Conservation (phyloP, 2,888 invertebrate species). For the Netelia inedita region DNA sequence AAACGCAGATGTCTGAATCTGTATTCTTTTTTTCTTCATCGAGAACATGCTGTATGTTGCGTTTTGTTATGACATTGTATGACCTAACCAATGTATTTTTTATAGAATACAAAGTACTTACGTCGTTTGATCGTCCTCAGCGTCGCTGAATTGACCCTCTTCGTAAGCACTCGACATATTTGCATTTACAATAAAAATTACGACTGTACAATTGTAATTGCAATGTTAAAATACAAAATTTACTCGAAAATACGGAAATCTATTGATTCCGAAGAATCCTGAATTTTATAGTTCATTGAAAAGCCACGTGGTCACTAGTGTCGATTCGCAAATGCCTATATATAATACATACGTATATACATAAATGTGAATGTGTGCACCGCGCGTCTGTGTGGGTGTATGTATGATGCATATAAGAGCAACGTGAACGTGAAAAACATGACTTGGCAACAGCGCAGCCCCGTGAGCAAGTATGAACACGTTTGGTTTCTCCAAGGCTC, state of each 20-base stretch:
- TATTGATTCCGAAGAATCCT: constrained; percentile 49
- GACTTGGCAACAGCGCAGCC: constrained; percentile 60
- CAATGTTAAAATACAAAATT: neutral
- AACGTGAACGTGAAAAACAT: neutral
- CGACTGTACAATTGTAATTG: neutral
- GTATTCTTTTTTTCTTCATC: neutral
- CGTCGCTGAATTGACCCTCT: constrained; percentile 86
- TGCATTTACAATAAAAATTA: neutral
- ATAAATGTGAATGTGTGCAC: neutral
- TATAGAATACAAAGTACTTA: constrained; percentile 66
- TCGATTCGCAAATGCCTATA: neutral
- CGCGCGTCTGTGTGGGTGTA: neutral
- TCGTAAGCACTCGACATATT: constrained; percentile 75
- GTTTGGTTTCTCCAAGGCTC: constrained; percentile 40
- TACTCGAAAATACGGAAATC: constrained; percentile 26
- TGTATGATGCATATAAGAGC: neutral
- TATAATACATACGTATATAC: neutral
- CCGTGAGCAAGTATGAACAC: constrained; percentile 55
- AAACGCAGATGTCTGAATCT: neutral
- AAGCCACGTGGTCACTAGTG: constrained; percentile 38
- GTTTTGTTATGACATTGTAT: constrained; percentile 45
- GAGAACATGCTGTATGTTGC: neutral
- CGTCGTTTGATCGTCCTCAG: constrained; percentile 80
- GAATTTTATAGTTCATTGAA: neutral
- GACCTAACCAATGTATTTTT: constrained; percentile 38